These are phyloP conservation scores for Odontocolon sp. DNA, from an alignment of 2,888 invertebrate genomes.

Conservation along the genomic window DNA sequence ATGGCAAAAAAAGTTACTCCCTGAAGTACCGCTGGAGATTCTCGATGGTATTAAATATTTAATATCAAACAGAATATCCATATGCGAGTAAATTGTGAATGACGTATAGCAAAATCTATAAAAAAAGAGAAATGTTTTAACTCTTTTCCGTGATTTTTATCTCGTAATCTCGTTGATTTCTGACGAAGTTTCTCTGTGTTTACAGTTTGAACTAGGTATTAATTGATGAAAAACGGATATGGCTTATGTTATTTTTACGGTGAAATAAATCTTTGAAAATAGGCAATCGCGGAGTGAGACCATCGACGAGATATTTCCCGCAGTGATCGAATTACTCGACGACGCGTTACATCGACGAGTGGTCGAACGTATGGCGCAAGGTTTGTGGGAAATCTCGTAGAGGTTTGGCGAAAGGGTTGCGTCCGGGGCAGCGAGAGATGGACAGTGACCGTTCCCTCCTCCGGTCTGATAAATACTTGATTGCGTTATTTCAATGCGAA, in stretches of 20 bases:
- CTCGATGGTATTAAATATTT: constrained; percentile 14
- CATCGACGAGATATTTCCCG: background rate
- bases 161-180: no score
- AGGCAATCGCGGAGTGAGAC: background rate
- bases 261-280: no score
- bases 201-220: no score
- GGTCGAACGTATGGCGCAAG: background rate
- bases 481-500: constrained; percentile 41
- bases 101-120: no score
- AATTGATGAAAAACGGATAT: no score
- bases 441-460: background rate
- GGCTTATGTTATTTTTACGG: no score
- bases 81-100: no score
- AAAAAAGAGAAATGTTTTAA: no score
- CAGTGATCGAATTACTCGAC: constrained; percentile 36
- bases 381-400: constrained; percentile 34
- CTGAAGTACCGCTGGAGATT: constrained; percentile 10
- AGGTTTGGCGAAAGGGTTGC: constrained; percentile 33
- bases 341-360: constrained; percentile 9
- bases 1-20: constrained; percentile 57
- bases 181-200: no score
- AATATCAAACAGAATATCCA: constrained; percentile 5
- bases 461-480: constrained; percentile 39
- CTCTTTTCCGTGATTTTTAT: no score
- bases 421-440: constrained; percentile 16